Percentiles rank a stretch among this genome's conserved stretches.
phyloP scores from a whole-genome alignment of 2,888 invertebrate species.

The Tenthredo mesomela region DNA sequence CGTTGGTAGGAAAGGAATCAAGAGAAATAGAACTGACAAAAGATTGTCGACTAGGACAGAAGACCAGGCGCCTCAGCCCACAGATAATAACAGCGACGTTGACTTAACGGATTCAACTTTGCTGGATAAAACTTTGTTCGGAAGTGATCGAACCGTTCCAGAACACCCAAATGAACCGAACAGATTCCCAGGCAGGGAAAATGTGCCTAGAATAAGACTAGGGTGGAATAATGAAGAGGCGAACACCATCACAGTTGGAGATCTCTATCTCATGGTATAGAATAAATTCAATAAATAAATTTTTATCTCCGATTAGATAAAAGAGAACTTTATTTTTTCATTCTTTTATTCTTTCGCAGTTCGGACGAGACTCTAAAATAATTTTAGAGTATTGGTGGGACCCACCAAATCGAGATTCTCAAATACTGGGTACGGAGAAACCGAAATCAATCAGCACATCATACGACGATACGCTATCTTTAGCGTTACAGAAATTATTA shows the following conservation, averaged over 20 bases:
- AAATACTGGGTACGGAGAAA: constrained; percentile 56
- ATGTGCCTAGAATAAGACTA: constrained; percentile 73
- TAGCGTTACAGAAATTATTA: constrained; percentile 75
- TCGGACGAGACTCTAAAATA: constrained; percentile 87
- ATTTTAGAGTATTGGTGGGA: constrained; percentile 91
- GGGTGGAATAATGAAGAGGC: constrained; percentile 91
- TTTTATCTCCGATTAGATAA: background rate
- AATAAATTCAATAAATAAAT: background rate
- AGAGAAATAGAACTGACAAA: constrained; percentile 75
- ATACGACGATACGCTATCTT: constrained; percentile 69
- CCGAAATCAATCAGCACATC: constrained; percentile 55
- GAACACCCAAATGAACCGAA: constrained; percentile 66
- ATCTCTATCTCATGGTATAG: constrained; percentile 91
- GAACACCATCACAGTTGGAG: constrained; percentile 91
- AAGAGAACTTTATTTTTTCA: background rate
- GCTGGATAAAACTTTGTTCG: constrained; percentile 78
- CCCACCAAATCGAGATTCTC: constrained; percentile 73
- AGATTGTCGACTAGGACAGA: constrained; percentile 65
- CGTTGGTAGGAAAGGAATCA: constrained; percentile 75
- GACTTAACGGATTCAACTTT: constrained; percentile 78
- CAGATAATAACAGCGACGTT: constrained; percentile 82
- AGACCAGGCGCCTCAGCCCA: constrained; percentile 65
- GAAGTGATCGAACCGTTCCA: constrained; percentile 61
- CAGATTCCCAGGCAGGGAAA: constrained; percentile 76
- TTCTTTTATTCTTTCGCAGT: constrained; percentile 77